Conservation (phyloP, 1,140 invertebrate species). For the Cotesia vestalis region DNA sequence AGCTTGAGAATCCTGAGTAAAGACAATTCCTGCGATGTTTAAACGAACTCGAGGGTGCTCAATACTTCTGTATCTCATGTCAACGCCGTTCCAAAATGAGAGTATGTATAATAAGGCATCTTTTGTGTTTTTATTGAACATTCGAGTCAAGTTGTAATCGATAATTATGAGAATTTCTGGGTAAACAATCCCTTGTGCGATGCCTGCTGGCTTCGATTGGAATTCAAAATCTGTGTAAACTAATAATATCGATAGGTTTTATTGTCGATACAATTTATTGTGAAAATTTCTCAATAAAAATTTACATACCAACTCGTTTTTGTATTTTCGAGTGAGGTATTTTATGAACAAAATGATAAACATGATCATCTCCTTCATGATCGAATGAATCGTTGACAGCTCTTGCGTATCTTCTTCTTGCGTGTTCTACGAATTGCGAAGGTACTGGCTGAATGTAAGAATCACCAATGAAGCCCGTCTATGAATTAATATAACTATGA, state of each 20-base stretch:
- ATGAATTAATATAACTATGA: not conserved
- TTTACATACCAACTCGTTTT: not conserved
- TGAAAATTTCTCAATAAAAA: not conserved
- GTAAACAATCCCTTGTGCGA: constrained; percentile 8
- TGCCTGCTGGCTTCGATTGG: no score
- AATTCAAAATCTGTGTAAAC: not conserved
- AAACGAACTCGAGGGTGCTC: constrained; percentile 30
- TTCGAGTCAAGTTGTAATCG: not conserved
- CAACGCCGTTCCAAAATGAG: constrained; percentile 40
- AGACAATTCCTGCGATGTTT: constrained; percentile 41
- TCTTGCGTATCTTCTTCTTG: not conserved
- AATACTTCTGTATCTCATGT: constrained; percentile 34
- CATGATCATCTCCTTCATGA: constrained; percentile 7
- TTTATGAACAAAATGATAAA: constrained; percentile 26
- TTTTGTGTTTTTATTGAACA: not conserved
- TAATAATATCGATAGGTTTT: not conserved
- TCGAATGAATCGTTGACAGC: not conserved
- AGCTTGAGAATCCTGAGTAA: constrained; percentile 2
- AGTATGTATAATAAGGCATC: constrained; percentile 25
- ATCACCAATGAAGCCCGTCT: not conserved
- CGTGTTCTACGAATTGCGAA: constrained; percentile 11
- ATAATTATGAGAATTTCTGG: constrained; percentile 19
- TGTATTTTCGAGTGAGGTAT: not conserved
- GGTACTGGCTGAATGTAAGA: constrained; percentile 19
- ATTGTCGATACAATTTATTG: not conserved